A percentile compares a stretch with the other conserved stretches of the same genome.
Evolutionary conservation across 2,797 vertebrate species (phyloP).

Genomic region (Salmo trutta): DNA sequence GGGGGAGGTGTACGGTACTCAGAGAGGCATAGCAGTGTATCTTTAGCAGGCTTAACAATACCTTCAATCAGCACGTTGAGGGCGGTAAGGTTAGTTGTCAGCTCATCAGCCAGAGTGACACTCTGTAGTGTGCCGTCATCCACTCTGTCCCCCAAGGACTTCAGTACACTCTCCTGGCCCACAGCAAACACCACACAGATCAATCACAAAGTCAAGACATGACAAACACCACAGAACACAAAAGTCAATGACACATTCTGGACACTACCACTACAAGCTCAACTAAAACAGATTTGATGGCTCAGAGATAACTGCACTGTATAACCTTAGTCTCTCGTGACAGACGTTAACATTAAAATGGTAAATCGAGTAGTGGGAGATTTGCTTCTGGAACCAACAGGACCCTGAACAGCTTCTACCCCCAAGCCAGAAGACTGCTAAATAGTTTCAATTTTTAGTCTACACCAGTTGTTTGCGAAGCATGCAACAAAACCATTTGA

Average conservation of each 20-base stretch:
- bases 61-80: conserved; percentile 86
- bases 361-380: not conserved
- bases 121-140: conserved; percentile 79
- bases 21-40: not conserved
- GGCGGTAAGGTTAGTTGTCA: conserved; percentile 77
- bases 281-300: not conserved
- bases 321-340: not conserved
- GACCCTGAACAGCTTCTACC: no score
- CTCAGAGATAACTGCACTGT: not conserved
- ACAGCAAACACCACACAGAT: conserved; percentile 49
- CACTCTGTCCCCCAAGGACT: conserved; percentile 69
- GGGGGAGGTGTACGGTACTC: not conserved
- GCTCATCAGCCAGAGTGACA: conserved; percentile 78
- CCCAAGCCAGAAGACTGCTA: no score
- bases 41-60: conserved; percentile 56
- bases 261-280: not conserved
- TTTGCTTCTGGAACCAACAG: not conserved
- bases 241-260: conserved; percentile 12
- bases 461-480: no score
- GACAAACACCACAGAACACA: not conserved
- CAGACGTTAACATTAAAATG: not conserved
- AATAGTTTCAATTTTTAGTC: no score
- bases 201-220: conserved; percentile 6
- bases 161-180: conserved; percentile 78
- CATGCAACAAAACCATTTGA: no score